Base-by-base conservation (phyloP, 2,113 vertebrate species). In the Passer montanus region DNA sequence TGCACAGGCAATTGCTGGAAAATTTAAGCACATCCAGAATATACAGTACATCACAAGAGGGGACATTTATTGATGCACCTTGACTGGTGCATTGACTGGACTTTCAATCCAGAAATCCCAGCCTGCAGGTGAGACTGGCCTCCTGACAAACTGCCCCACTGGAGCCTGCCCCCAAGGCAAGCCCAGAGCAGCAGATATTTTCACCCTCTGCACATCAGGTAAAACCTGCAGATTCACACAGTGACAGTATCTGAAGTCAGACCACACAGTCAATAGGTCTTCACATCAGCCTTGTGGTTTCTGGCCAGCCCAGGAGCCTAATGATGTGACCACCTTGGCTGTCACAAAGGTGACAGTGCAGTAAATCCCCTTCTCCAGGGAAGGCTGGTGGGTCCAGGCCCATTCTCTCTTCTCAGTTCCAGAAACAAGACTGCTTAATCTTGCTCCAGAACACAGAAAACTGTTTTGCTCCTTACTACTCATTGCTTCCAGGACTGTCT, bases 401-500 rank as follows among this genome's bases (percentile, higher is more conserved):
- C 62, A 22, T 64, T 49, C 14, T n/a, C 31, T 89, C 50, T 52
- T 75, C 73, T 64, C 4, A 0, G 18, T 44, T 93, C 70, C 84
- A 82, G 44, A n/a, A 91, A 81, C 4, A 1, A 78, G 39, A 78
- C 5, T 52, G 84, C 77, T 83, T 75, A 89, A 63, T 79, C 49
- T 72, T 75, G 13, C 37, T 79, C 44, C 67, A 76, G 37, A 50
- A 72, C 15, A 85, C 0, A 79, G 24, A 88, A 67, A 84, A 86
- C 37, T 77, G 23, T 44, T 87, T 75, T 78, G 20, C 41, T 93
- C 63, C 35, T 80, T 67, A 73, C 69, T 67, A 35, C 10, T 84
- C 58, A 26, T 23, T 73, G 82, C 75, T 94, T 83, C 43, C 67
- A 92, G 76, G n/a, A 41, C 53, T 88, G 64, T 94, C 88, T 93